Percentiles rank a stretch among this genome's conserved stretches.
These are phyloP conservation scores for Leucopsar rothschildi DNA, from an alignment of 2,113 vertebrate species.

Conservation along the genomic window DNA sequence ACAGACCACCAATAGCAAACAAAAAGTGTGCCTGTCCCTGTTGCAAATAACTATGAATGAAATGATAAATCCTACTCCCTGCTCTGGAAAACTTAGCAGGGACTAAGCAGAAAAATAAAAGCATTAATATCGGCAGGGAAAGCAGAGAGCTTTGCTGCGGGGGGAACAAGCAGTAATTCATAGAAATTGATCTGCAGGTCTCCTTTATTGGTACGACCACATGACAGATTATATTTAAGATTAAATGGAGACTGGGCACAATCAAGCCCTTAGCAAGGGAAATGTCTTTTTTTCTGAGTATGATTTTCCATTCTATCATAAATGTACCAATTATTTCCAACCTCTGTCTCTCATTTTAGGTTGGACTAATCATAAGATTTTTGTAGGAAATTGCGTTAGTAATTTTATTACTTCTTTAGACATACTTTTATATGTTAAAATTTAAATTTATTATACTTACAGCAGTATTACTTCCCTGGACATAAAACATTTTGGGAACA, in stretches of 20 bases:
- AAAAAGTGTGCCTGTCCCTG: background rate
- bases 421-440: background rate
- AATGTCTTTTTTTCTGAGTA: background rate
- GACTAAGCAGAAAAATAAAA: background rate
- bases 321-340: background rate
- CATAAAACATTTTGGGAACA: background rate
- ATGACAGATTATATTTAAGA: background rate
- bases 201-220: background rate
- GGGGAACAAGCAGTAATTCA: background rate
- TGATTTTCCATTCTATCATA: background rate
- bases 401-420: background rate
- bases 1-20: accelerated
- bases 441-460: background rate
- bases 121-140: background rate
- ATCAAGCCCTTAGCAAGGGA: background rate
- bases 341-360: background rate
- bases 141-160: background rate
- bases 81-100: background rate
- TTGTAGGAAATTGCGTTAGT: background rate
- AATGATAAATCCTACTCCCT: background rate
- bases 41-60: background rate
- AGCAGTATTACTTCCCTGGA: background rate
- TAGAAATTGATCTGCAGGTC: background rate
- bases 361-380: background rate
- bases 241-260: background rate